Conservation (phyloP, 2,797 vertebrate genomes). For the Synanceia verrucosa region DNA sequence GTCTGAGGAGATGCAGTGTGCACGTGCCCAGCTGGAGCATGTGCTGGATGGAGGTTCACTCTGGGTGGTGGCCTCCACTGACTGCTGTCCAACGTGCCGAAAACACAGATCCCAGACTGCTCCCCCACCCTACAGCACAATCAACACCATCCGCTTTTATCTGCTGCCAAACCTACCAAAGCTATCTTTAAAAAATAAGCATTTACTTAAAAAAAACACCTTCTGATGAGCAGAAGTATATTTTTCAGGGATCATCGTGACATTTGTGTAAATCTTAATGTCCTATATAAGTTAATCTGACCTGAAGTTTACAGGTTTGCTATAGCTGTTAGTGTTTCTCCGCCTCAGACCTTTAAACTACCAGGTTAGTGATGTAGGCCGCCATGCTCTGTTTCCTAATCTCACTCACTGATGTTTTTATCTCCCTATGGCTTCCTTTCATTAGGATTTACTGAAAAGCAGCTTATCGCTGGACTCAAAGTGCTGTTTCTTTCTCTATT, state of each 20-base stretch:
- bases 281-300: background rate
- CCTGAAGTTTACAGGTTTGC: background rate
- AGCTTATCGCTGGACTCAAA: slow-evolving; percentile 66
- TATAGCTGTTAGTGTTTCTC: background rate
- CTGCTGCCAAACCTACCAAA: background rate
- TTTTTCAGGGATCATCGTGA: background rate
- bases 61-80: slow-evolving; percentile 52
- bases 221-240: background rate
- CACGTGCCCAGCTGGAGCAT: slow-evolving; percentile 50
- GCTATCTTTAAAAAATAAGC: background rate
- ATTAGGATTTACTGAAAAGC: slow-evolving; percentile 74
- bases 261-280: background rate
- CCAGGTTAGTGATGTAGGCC: slow-evolving; percentile 42
- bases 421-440: slow-evolving; percentile 45
- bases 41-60: slow-evolving; percentile 31
- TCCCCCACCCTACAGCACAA: slow-evolving; percentile 3
- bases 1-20: slow-evolving; percentile 6
- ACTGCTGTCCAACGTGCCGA: slow-evolving; percentile 36
- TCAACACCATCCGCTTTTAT: slow-evolving; percentile 20
- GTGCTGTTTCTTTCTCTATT: slow-evolving; percentile 55
- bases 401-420: slow-evolving; percentile 5
- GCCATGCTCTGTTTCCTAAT: slow-evolving; percentile 52
- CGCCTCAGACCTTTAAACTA: slow-evolving; percentile 14
- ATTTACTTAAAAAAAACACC: background rate
- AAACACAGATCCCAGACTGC: slow-evolving; percentile 27